Evolutionary conservation across 2,888 invertebrate species (phyloP), one percentile per base, ranked within the genome.

Genomic region (Macaria liturata): DNA sequence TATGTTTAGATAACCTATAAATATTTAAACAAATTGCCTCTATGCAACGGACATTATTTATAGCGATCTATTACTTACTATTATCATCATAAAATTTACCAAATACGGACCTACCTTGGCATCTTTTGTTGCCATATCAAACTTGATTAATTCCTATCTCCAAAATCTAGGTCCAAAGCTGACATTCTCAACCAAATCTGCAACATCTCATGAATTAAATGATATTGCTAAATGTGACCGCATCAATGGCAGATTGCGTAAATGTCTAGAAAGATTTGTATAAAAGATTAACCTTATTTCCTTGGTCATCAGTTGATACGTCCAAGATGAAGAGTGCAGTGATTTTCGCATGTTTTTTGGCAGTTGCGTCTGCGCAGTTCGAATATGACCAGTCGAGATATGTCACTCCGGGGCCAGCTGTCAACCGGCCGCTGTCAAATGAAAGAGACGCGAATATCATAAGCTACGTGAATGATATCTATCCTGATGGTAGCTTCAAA

Each of bases 401-500:
- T 31, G 9, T 30, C n/a, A 9, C 37, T 4, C 43, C 47, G 6
- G 39, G 3, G 0, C 8, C 44, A 49, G 32, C 61, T 37, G 34
- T 37, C 46, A 34, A 61, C 53, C 32, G 63, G 9, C 46, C 68
- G 48, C 55, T 65, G 40, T 31, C 69, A 59, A 71, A 65, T 20
- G 89, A 86, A 50, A 74, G 72, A 54, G 60, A 68, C 30, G 85
- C 90, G 55, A 72, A 74, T 32, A 83, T 85, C 44, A 56, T 91
- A 5, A 79, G 79, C 39, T 86, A 81, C 64, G 83, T 86, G 30
- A 86, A 83, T 51, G 89, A 91, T 4, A 70, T 82, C 37, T 74
- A 72, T 45, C 88, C 88, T 30, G 93, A 93, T 64, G 93, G 93
- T 57, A 82, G 81, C 58, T 93, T 86, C 80, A 80, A 69, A 65